A percentile compares a stretch with the other conserved stretches of the same genome.
Evolutionary conservation across 2,888 invertebrate genomes (phyloP).

Genomic region (Subacronicta megacephala): DNA sequence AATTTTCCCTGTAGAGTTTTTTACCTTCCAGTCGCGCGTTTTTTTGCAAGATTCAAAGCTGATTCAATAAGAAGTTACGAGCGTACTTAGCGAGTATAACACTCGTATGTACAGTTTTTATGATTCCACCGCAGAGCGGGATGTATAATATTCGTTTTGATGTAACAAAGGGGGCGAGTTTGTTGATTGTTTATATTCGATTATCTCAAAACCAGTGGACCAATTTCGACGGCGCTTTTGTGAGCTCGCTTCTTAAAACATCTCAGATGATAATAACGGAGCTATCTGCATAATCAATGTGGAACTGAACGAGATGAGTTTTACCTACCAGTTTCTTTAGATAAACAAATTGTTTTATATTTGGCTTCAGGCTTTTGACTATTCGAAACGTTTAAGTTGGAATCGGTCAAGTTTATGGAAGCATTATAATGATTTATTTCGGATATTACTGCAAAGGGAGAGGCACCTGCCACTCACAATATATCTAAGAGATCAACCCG

Average conservation of each 20-base stretch:
- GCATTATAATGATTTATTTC: conserved; percentile 42
- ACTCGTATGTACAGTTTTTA: conserved; percentile 55
- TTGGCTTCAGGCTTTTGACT: conserved; percentile 21
- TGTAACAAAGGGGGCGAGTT: conserved; percentile 60
- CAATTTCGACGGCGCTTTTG: conserved; percentile 61
- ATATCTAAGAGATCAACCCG: conserved; percentile 60
- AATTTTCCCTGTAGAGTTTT: conserved; percentile 78
- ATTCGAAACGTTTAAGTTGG: conserved; percentile 19
- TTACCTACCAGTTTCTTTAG: conserved; percentile 42
- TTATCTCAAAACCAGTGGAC: conserved; percentile 68
- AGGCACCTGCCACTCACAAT: conserved; percentile 57
- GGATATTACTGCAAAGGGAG: conserved; percentile 16
- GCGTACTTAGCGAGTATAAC: conserved; percentile 67
- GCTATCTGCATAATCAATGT: conserved; percentile 67
- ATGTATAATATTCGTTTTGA: conserved; percentile 56
- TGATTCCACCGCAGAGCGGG: conserved; percentile 58
- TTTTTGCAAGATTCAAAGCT: conserved; percentile 75
- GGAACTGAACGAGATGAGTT: conserved; percentile 53
- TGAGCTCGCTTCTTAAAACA: conserved; percentile 62
- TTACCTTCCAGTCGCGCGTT: conserved; percentile 71
- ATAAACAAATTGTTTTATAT: conserved; percentile 46
- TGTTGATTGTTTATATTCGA: conserved; percentile 76
- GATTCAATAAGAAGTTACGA: conserved; percentile 81
- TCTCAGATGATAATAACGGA: conserved; percentile 59
- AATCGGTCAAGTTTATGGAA: conserved; percentile 21